Evolutionary conservation across 1,140 invertebrate species (phyloP).

Genomic region (Ceratina japonica): DNA sequence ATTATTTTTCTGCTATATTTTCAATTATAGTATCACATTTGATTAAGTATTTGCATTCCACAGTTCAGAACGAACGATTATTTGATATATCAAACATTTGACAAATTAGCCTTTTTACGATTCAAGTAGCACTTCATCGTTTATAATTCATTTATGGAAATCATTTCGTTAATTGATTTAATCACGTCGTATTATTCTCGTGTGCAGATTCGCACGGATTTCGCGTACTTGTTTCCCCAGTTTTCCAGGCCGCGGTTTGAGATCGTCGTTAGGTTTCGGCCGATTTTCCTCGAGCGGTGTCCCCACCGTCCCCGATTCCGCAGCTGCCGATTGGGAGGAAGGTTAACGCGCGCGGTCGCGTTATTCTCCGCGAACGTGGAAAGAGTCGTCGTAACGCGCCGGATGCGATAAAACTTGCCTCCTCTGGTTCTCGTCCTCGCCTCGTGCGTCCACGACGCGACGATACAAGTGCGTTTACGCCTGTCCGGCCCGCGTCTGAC

Average conservation of each 20-base stretch:
- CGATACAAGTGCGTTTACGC: slow-evolving; percentile 57
- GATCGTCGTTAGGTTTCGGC: background rate
- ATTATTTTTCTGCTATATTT: too few species aligned
- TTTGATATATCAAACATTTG: too few species aligned
- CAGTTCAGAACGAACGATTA: too few species aligned
- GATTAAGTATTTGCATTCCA: too few species aligned
- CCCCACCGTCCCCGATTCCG: slow-evolving; percentile 27
- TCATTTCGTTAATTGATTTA: too few species aligned
- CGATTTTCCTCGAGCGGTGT: slow-evolving; percentile 26
- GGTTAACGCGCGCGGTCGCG: slow-evolving; percentile 44
- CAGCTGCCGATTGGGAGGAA: slow-evolving; percentile 48
- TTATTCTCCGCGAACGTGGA: slow-evolving; percentile 45
- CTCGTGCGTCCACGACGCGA: background rate
- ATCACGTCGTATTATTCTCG: too few species aligned
- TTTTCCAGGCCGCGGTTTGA: background rate
- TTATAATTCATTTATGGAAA: too few species aligned
- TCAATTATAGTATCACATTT: too few species aligned
- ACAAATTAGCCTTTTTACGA: too few species aligned
- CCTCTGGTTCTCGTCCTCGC: slow-evolving; percentile 30
- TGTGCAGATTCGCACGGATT: too few species aligned
- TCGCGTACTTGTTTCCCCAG: too few species aligned
- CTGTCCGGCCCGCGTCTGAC: background rate
- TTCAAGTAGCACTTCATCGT: too few species aligned
- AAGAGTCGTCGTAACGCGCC: slow-evolving; percentile 46
- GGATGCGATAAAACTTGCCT: slow-evolving; percentile 63